A percentile compares a stretch with the other conserved stretches of the same genome.
phyloP scores from a whole-genome alignment of 2,113 vertebrate species.

The Tonatia bakeri region DNA sequence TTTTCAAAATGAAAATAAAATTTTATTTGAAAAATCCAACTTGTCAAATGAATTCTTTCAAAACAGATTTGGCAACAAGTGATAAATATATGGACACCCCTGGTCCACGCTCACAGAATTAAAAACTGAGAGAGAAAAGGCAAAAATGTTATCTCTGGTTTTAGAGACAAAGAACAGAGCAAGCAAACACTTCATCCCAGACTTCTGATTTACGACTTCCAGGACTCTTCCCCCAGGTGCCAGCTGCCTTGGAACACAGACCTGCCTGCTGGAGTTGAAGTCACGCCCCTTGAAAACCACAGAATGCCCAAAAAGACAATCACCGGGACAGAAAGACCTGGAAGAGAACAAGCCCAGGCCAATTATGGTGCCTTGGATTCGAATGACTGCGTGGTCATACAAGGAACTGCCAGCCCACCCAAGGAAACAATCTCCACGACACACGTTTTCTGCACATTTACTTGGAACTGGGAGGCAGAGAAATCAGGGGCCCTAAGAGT shows the following conservation, averaged over 20 bases:
- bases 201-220: constrained; percentile 4
- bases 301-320: constrained; percentile 26
- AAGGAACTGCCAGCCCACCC: neutral
- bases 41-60: constrained; percentile 36
- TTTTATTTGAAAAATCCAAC: constrained; percentile 18
- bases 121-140: neutral
- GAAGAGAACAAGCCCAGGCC: constrained; percentile 14
- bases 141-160: neutral
- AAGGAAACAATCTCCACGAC: neutral
- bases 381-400: neutral
- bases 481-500: neutral
- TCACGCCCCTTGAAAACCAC: neutral
- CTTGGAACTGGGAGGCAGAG: constrained; percentile 55
- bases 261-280: constrained; percentile 11
- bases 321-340: constrained; percentile 29
- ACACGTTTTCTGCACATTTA: neutral
- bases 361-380: constrained; percentile 19
- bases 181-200: constrained; percentile 26
- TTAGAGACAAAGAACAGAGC: constrained; percentile 57
- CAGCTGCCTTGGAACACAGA: constrained; percentile 41
- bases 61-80: neutral
- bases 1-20: constrained; percentile 42
- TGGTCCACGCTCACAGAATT: neutral
- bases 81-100: neutral
- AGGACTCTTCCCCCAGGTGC: neutral